Conservation (phyloP, 2,113 vertebrate genomes). For the Zosterops pallidus region DNA sequence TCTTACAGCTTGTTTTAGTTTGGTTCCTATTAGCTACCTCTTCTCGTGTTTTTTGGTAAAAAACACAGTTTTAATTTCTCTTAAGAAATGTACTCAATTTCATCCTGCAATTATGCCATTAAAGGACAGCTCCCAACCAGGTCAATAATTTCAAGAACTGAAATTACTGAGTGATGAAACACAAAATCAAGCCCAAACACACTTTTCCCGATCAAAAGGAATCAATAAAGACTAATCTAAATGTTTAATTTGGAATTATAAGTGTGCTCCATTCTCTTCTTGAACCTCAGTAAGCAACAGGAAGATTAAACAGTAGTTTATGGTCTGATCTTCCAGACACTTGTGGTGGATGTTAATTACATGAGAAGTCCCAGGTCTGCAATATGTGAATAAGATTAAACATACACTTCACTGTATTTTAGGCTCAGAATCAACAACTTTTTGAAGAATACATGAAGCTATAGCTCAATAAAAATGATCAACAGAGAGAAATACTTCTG, state of each 20-base stretch:
- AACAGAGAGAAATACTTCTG: neutral
- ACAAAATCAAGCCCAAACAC: neutral
- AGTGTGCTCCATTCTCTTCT: neutral
- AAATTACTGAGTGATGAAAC: neutral
- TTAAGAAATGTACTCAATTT: neutral
- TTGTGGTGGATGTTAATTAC: constrained; percentile 9
- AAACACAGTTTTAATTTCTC: neutral
- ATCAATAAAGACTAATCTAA: constrained; percentile 37
- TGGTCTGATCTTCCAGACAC: neutral
- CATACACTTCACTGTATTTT: neutral
- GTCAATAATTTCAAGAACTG: neutral
- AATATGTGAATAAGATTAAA: neutral
- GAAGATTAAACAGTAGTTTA: constrained; percentile 6
- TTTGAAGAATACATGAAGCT: neutral
- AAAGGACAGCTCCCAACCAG: neutral
- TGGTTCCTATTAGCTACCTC: neutral
- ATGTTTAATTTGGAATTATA: constrained; percentile 27
- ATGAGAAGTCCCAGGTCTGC: neutral
- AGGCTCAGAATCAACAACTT: neutral
- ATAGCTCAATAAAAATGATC: neutral
- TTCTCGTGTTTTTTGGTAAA: neutral
- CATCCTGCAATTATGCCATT: neutral
- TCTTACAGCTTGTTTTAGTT: neutral
- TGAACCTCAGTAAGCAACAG: neutral
- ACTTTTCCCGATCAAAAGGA: constrained; percentile 17